Percentiles rank a stretch among this genome's conserved stretches.
Evolutionary conservation across 2,113 vertebrate genomes (phyloP).

Genomic region (Myotis brandtii): DNA sequence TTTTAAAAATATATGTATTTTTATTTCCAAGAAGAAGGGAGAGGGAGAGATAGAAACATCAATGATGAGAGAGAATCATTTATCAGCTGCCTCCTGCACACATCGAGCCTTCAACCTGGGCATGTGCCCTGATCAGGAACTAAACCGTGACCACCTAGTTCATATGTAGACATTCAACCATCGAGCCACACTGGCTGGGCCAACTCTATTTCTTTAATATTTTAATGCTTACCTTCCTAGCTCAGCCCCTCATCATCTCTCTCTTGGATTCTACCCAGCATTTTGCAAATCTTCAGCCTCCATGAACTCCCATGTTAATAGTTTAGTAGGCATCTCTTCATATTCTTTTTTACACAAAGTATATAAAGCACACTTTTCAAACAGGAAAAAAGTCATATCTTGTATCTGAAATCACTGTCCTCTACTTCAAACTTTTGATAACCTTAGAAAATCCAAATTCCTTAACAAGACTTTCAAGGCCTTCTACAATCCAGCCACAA

Average conservation of each 20-base stretch:
- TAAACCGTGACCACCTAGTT: too few relatives aligned
- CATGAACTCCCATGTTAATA: neutral
- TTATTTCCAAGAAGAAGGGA: too few relatives aligned
- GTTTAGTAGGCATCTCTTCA: neutral
- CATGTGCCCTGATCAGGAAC: too few relatives aligned
- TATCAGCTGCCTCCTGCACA: too few relatives aligned
- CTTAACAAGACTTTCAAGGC: neutral
- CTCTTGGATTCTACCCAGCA: neutral
- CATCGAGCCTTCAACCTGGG: too few relatives aligned
- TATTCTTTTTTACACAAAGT: neutral
- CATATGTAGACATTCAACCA: too few relatives aligned
- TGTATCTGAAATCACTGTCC: neutral
- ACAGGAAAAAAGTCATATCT: neutral
- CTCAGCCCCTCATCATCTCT: neutral
- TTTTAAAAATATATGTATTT: too few relatives aligned
- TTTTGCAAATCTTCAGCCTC: neutral
- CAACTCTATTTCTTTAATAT: neutral
- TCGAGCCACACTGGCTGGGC: too few relatives aligned
- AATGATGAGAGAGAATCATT: too few relatives aligned
- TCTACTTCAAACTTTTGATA: neutral
- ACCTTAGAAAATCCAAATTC: neutral
- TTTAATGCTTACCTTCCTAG: neutral
- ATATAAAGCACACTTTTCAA: neutral
- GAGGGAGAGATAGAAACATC: too few relatives aligned
- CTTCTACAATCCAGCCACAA: neutral